Conservation (phyloP, 2,797 vertebrate genomes). For the Spatula clypeata region DNA sequence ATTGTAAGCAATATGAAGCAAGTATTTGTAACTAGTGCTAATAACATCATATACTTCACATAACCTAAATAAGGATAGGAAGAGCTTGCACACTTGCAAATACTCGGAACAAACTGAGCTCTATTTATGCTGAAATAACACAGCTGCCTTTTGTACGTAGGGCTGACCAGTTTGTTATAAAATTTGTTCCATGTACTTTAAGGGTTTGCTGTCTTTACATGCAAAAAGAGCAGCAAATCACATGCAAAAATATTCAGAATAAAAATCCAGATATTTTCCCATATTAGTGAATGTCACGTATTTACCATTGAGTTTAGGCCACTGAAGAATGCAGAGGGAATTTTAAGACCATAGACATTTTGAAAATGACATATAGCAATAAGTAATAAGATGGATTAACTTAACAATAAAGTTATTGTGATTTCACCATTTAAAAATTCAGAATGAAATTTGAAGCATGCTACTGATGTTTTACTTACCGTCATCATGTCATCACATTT, state of each 20-base stretch:
- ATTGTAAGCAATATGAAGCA: neutral
- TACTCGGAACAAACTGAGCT: neutral
- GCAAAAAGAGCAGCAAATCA: neutral
- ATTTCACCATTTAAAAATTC: neutral
- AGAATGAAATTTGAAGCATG: neutral
- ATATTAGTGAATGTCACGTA: neutral
- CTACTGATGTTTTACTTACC: constrained; percentile 76
- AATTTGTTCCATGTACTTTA: neutral
- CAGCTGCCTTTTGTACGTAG: neutral
- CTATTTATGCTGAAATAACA: neutral
- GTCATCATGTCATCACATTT: constrained; percentile 99
- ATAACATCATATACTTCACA: neutral
- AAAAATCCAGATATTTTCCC: neutral
- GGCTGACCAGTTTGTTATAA: neutral
- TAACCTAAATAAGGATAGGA: neutral
- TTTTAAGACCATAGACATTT: neutral
- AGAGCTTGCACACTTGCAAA: neutral
- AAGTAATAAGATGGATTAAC: neutral
- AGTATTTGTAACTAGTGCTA: neutral
- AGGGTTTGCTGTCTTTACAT: neutral
- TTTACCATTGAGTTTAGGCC: neutral
- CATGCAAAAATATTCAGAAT: neutral
- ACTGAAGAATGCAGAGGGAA: neutral
- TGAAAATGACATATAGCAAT: neutral
- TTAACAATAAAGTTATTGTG: neutral